Evolutionary conservation across 2,888 invertebrate species (phyloP), one percentile per base, ranked within the genome.

Genomic region (Amaurobius ferox): DNA sequence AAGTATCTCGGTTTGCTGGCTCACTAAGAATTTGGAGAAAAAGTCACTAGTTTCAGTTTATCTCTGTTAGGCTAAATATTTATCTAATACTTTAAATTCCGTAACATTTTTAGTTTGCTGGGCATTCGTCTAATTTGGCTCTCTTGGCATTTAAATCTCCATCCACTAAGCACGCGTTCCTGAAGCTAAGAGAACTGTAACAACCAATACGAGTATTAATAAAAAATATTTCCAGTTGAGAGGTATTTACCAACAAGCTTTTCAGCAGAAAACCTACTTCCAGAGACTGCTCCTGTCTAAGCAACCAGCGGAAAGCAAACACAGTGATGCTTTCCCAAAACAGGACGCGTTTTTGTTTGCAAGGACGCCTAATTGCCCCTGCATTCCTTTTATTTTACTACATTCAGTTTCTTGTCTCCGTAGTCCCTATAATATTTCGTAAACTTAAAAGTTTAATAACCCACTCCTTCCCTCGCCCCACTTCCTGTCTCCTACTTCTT

Each of bases 401-500:
- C 70, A 23, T 19, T 32, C 5, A 39, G 61, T 73, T 55, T 80
- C 73, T 40, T 79, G 35, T 61, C 40, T 67, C 66, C 44, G 70
- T 74, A 74, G 76, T 76, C 70, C 67, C 67, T 76, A 76, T 68
- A 73, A 79, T 85, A 85, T 78, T 78, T 85, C 67, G 23, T 55
- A 73, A 85, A 85, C 78, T 85, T 85, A 78, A 85, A 83, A 85
- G 73, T 85, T 85, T 85, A 85, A 85, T 85, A 85, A 78, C 72
- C 73, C 39, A 64, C 64, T 44, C 66, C 32, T 19, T 28, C n/a
- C 32, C 29, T 19, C 67, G 26, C 39, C 71, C 28, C 62, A 55
- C 61, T 78, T 68, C 78, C 68, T 78, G 39, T 35, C 23, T 77
- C 55, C 19, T 19, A 73, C 80, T 83, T 83, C 83, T 83, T 83